Evolutionary conservation across 2,888 invertebrate species (phyloP).

Genomic region (Clepsis dumicolana): DNA sequence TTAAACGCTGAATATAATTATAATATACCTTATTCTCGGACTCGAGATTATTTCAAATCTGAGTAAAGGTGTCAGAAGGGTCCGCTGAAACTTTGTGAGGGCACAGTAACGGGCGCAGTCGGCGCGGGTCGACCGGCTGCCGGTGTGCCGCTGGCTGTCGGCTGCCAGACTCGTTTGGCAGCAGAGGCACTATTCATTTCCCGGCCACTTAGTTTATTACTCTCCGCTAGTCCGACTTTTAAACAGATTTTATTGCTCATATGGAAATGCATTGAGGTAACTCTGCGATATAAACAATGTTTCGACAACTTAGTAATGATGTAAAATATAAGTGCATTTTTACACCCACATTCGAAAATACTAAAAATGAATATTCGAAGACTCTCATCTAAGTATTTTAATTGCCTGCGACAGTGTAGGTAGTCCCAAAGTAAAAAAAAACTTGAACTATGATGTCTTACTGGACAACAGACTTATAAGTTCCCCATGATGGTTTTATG

Average conservation of each 20-base stretch:
- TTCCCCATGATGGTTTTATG: no score
- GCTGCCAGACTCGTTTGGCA: slow-evolving; percentile 41
- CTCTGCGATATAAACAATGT: not conserved
- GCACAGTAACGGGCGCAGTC: no score
- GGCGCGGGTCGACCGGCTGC: not conserved
- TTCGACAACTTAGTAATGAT: not conserved
- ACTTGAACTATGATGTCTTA: no score
- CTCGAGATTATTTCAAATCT: not conserved
- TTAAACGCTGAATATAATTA: no score
- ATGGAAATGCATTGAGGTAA: not conserved
- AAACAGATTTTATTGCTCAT: slow-evolving; percentile 8
- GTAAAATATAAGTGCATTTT: not conserved
- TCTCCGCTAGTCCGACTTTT: slow-evolving; percentile 17
- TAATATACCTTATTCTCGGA: not conserved
- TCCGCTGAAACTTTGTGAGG: not conserved
- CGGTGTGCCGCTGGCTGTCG: not conserved
- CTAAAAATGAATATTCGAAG: no score
- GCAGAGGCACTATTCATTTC: slow-evolving; percentile 34
- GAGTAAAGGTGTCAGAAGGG: not conserved
- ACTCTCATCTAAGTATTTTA: no score
- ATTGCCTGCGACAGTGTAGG: no score
- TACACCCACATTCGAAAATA: not conserved
- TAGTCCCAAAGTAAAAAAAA: no score
- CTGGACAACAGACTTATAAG: no score
- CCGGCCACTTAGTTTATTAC: slow-evolving; percentile 27